Evolutionary conservation across 2,113 vertebrate species (phyloP).

Genomic region (Mormoops blainvillei): DNA sequence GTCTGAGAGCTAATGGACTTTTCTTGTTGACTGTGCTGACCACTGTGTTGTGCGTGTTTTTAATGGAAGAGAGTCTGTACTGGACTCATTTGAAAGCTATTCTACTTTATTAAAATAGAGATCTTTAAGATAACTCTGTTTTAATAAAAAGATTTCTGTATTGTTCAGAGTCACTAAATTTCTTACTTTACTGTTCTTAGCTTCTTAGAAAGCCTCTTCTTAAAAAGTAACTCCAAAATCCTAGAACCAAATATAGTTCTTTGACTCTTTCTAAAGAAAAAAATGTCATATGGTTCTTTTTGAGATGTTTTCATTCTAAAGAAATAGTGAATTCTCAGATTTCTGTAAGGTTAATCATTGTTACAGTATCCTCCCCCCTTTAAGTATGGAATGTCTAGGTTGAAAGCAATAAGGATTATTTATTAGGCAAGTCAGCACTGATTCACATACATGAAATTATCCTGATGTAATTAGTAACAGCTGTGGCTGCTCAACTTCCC

Average conservation of each 20-base stretch:
- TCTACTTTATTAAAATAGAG: neutral
- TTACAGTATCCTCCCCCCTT: neutral
- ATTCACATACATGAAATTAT: neutral
- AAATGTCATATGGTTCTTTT: neutral
- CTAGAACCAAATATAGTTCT: neutral
- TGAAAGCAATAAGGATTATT: neutral
- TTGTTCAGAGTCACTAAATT: neutral
- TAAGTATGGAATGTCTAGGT: neutral
- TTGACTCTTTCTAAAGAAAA: neutral
- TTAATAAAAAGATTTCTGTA: neutral
- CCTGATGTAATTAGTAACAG: fast-evolving
- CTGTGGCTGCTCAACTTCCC: neutral
- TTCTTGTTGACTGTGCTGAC: neutral
- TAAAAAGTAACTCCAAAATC: neutral
- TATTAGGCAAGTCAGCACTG: neutral
- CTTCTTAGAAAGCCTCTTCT: slow-evolving; percentile 13
- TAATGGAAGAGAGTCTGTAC: neutral
- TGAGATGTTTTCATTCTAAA: neutral
- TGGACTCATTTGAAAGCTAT: neutral
- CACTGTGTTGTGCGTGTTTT: neutral
- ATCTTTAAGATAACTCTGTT: neutral
- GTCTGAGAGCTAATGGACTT: neutral
- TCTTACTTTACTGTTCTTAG: neutral
- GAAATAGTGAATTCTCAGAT: neutral
- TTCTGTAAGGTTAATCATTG: neutral